A percentile compares a stretch with the other conserved stretches of the same genome.
Conservation (phyloP, 1,140 invertebrate species). For the Coelopa frigida region DNA sequence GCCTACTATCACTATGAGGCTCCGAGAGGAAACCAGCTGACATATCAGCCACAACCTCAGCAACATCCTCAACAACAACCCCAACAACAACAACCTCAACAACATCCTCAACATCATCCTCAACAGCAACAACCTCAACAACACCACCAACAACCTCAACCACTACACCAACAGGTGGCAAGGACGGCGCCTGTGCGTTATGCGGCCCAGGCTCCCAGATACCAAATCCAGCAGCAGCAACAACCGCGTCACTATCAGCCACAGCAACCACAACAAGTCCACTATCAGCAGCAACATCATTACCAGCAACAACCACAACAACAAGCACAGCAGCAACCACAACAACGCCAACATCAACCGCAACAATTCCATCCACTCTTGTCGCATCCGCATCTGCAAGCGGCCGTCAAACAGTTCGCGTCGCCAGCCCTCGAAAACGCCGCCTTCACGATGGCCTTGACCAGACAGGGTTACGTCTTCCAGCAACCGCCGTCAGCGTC, state of each 20-base stretch:
- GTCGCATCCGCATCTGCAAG: background rate
- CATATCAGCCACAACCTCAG: constrained; percentile 6
- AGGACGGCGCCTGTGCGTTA: too few species aligned
- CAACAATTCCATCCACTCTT: too few species aligned
- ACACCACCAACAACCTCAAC: too few species aligned
- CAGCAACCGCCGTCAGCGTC: constrained; percentile 3
- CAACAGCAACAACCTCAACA: background rate
- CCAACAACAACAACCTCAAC: constrained; percentile 2
- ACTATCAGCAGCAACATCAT: constrained; percentile 8
- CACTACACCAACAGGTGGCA: too few species aligned
- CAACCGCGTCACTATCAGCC: constrained; percentile 23
- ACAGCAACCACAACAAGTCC: constrained; percentile 5
- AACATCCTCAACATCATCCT: background rate
- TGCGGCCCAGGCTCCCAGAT: too few species aligned
- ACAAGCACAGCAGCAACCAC: background rate
- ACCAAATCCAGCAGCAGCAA: constrained; percentile 9
- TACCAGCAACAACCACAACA: constrained; percentile 3
- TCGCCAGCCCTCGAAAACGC: constrained; percentile 33
- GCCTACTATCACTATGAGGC: constrained; percentile 35
- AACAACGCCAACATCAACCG: background rate
- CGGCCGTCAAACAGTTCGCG: constrained; percentile 16
- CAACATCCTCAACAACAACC: constrained; percentile 8
- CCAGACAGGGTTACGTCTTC: constrained; percentile 31
- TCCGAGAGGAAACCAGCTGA: constrained; percentile 11
- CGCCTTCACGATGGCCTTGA: constrained; percentile 34